Evolutionary conservation across 2,113 vertebrate species (phyloP).

Genomic region (Rattus rattus): DNA sequence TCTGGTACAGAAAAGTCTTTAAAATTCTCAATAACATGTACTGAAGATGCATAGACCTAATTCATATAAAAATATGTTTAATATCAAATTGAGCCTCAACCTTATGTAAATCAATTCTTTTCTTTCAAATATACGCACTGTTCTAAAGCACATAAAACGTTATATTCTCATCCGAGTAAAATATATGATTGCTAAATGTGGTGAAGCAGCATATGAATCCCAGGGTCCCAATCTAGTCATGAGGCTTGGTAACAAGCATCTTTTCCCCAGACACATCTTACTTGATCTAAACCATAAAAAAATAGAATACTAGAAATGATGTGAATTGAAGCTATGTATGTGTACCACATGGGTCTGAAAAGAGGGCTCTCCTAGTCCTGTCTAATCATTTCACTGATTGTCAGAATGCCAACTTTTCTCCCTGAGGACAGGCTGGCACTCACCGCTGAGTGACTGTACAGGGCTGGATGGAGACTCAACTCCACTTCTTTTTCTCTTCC

Average conservation of each 20-base stretch:
- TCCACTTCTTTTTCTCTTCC: conserved; percentile 54
- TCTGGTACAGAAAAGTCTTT: neutral
- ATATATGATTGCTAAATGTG: neutral
- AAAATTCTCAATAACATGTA: neutral
- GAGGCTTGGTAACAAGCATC: no score
- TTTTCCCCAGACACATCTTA: neutral
- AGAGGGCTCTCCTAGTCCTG: neutral
- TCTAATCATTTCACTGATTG: conserved; percentile 56
- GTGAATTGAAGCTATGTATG: neutral
- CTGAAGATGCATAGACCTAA: neutral
- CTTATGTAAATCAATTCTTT: neutral
- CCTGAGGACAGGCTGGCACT: neutral
- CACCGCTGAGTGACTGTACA: rapidly evolving
- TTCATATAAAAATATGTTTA: neutral
- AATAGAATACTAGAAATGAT: neutral
- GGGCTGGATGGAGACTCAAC: conserved; percentile 48
- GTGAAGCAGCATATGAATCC: neutral
- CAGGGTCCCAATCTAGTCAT: neutral
- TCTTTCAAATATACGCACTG: neutral
- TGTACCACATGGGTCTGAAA: neutral
- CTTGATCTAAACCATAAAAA: neutral
- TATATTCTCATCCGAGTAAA: neutral
- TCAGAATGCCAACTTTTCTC: conserved; percentile 50
- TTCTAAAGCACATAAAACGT: conserved; percentile 9
- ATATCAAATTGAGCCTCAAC: neutral